These are phyloP conservation scores for Dryocosmus kuriphilus DNA, from an alignment of 2,888 invertebrate genomes.

Conservation along the genomic window DNA sequence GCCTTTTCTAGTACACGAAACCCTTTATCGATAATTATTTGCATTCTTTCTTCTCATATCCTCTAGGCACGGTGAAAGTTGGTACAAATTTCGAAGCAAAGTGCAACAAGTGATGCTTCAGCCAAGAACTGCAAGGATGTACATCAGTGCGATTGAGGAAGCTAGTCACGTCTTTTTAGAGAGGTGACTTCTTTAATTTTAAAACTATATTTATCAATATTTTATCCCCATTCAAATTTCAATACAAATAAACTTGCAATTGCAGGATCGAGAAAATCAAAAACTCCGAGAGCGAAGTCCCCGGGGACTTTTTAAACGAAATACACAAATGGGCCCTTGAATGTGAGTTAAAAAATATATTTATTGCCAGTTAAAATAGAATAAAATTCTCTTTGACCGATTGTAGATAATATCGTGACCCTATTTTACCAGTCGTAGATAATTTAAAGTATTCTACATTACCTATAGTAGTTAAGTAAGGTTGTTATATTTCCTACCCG, in stretches of 20 bases:
- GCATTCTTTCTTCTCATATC: constrained; percentile 5
- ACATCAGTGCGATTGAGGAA: constrained; percentile 84
- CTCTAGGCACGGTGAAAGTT: constrained; percentile 88
- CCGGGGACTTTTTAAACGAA: constrained; percentile 84
- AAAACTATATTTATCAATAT: neutral
- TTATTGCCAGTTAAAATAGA: neutral
- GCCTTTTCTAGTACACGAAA: neutral
- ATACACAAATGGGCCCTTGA: constrained; percentile 90
- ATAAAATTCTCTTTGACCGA: constrained; percentile 15
- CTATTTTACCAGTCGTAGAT: neutral
- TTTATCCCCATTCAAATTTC: neutral
- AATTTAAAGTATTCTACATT: neutral
- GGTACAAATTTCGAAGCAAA: constrained; percentile 88
- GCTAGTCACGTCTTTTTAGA: constrained; percentile 85
- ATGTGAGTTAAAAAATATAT: constrained; percentile 80
- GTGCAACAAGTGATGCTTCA: constrained; percentile 89
- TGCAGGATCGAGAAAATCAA: constrained; percentile 81
- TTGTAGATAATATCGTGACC: neutral
- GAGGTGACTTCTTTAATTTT: constrained; percentile 78
- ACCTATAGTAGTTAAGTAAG: neutral
- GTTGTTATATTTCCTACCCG: too few species aligned
- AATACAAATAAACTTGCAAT: constrained; percentile 29
- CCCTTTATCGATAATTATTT: neutral
- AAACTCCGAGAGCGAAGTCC: constrained; percentile 81
- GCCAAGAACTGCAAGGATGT: constrained; percentile 85